Conservation (phyloP, 2,113 vertebrate species). For the Ranitomeya imitator region DNA sequence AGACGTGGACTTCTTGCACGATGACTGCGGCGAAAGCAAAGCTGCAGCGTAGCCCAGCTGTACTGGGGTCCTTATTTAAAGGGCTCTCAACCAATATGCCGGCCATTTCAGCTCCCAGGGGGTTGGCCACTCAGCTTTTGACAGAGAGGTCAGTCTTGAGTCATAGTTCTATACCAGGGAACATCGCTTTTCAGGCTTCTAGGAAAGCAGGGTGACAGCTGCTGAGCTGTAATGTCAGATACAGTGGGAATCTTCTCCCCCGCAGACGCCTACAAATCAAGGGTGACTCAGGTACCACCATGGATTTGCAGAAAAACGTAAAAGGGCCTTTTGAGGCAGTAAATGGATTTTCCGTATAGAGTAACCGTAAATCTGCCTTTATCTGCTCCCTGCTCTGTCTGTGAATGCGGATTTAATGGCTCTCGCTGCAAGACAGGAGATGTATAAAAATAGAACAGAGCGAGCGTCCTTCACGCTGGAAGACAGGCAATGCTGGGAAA, state of each 20-base stretch:
- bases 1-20: too few species aligned
- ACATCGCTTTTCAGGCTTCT: not conserved
- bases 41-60: too few species aligned
- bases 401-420: conserved; percentile 37
- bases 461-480: conserved; percentile 31
- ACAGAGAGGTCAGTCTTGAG: too few species aligned
- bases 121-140: too few species aligned
- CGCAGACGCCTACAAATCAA: not conserved
- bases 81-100: too few species aligned
- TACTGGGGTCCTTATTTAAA: too few species aligned
- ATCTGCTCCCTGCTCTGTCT: conserved; percentile 13
- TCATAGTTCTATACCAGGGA: not conserved
- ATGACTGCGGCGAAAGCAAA: too few species aligned
- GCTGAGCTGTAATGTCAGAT: not conserved
- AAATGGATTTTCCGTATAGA: conserved; percentile 31
- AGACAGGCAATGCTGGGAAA: conserved; percentile 8
- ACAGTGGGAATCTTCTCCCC: not conserved
- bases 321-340: not conserved
- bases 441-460: conserved; percentile 51
- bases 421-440: conserved; percentile 42
- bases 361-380: conserved; percentile 16
- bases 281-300: not conserved
- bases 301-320: not conserved
- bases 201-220: not conserved
- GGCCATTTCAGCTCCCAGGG: too few species aligned